Conservation (phyloP, 2,113 vertebrate species). For the Okapia johnstoni region DNA sequence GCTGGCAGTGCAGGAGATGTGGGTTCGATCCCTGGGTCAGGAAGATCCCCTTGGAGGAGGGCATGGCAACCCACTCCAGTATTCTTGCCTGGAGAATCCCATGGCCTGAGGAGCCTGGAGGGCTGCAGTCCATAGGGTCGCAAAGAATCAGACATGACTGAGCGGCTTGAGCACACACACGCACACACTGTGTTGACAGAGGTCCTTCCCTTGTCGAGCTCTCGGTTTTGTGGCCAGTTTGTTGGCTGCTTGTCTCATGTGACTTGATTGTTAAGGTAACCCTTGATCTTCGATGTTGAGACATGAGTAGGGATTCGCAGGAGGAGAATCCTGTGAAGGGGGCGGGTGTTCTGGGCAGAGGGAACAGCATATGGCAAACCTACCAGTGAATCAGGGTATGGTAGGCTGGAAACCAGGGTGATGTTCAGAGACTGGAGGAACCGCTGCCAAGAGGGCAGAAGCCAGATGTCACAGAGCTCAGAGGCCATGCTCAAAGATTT, state of each 20-base stretch:
- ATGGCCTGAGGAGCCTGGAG: not conserved
- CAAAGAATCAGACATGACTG: not conserved
- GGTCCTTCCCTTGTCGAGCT: not conserved
- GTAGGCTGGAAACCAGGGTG: not conserved
- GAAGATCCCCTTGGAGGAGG: not conserved
- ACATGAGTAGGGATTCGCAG: not conserved
- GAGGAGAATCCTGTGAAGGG: not conserved
- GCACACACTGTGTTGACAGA: not conserved
- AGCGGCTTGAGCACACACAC: not conserved
- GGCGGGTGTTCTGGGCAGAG: not conserved
- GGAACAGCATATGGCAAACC: slow-evolving; percentile 7
- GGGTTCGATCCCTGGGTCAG: not conserved
- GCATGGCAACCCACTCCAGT: not conserved
- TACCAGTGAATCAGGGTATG: not conserved
- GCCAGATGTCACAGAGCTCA: not conserved
- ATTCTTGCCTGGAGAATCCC: not conserved
- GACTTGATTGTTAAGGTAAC: not conserved
- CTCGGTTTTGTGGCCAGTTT: not conserved
- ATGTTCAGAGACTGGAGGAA: not conserved
- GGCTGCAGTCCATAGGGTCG: not conserved
- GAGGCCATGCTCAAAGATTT: not conserved
- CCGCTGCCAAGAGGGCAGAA: not conserved
- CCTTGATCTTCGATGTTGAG: not conserved
- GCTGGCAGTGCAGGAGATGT: not conserved
- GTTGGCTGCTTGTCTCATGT: not conserved